Evolutionary conservation across 2,888 invertebrate genomes (phyloP).

Genomic region (Eucera pruinosa): DNA sequence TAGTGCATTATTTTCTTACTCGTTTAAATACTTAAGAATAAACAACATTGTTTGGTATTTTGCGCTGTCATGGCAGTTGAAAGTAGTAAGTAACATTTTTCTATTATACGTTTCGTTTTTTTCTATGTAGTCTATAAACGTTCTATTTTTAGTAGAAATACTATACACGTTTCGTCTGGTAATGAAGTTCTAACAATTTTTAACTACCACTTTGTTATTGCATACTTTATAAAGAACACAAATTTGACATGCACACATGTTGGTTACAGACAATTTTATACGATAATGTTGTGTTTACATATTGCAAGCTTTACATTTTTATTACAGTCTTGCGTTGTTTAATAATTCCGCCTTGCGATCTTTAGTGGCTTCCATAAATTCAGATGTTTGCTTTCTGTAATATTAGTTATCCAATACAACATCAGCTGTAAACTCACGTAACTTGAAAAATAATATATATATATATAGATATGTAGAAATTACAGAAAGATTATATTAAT

Average conservation of each 20-base stretch:
- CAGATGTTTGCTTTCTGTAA: constrained; percentile 58
- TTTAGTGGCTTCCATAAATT: constrained; percentile 48
- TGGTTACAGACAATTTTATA: not conserved
- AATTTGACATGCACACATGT: not conserved
- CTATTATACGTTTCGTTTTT: not conserved
- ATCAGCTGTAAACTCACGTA: constrained; percentile 59
- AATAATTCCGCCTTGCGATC: constrained; percentile 38
- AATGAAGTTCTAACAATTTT: constrained; percentile 13
- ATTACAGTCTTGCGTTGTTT: constrained; percentile 32
- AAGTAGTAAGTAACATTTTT: constrained; percentile 80
- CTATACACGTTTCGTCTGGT: constrained; percentile 16
- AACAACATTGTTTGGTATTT: constrained; percentile 72
- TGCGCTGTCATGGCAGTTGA: constrained; percentile 81
- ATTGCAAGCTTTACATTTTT: constrained; percentile 38
- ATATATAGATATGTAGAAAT: not conserved
- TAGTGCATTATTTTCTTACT: not conserved
- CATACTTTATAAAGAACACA: not conserved
- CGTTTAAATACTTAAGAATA: constrained; percentile 52
- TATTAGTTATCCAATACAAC: constrained; percentile 82
- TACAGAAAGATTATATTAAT: not conserved
- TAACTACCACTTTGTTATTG: constrained; percentile 15
- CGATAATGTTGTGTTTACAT: constrained; percentile 31
- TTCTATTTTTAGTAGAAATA: constrained; percentile 10
- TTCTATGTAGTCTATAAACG: constrained; percentile 22
- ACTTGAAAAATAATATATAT: not conserved